Conservation (phyloP, 2,888 invertebrate genomes). For the Hypolimnas misippus region DNA sequence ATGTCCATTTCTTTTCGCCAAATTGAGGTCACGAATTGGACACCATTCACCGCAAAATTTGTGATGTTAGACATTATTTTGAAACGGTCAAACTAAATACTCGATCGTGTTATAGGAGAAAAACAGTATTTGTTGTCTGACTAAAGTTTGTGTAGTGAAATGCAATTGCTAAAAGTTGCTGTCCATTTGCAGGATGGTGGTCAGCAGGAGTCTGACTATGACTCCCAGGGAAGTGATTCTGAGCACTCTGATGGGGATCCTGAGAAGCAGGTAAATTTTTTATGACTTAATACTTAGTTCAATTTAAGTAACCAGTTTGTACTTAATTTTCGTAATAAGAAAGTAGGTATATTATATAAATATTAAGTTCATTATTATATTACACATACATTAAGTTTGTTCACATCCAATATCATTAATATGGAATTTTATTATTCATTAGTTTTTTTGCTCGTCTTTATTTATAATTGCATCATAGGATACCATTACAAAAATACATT, state of each 20-base stretch:
- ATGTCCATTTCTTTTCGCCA: constrained; percentile 78
- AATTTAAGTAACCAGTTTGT: neutral
- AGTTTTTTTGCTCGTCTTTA: too few species aligned
- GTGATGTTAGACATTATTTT: constrained; percentile 43
- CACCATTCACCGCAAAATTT: constrained; percentile 69
- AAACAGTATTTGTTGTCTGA: constrained; percentile 47
- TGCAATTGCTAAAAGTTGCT: constrained; percentile 76
- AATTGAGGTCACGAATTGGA: constrained; percentile 78
- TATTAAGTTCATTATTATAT: too few species aligned
- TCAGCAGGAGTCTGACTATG: constrained; percentile 76
- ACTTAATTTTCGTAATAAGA: too few species aligned
- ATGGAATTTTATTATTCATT: too few species aligned
- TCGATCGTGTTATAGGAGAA: constrained; percentile 13
- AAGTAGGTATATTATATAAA: too few species aligned
- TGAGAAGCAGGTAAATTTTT: constrained; percentile 86
- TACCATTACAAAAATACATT: too few species aligned
- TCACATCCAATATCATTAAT: too few species aligned
- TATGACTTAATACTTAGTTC: neutral
- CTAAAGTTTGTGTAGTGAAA: constrained; percentile 59
- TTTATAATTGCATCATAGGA: too few species aligned
- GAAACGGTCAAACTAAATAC: constrained; percentile 5
- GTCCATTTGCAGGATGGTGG: constrained; percentile 75
- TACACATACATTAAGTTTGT: too few species aligned
- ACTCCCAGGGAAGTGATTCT: constrained; percentile 78
- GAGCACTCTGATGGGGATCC: constrained; percentile 87